Evolutionary conservation across 2,797 vertebrate genomes (phyloP), one percentile per base, ranked within the genome.

Genomic region (Melanogrammus aeglefinus): DNA sequence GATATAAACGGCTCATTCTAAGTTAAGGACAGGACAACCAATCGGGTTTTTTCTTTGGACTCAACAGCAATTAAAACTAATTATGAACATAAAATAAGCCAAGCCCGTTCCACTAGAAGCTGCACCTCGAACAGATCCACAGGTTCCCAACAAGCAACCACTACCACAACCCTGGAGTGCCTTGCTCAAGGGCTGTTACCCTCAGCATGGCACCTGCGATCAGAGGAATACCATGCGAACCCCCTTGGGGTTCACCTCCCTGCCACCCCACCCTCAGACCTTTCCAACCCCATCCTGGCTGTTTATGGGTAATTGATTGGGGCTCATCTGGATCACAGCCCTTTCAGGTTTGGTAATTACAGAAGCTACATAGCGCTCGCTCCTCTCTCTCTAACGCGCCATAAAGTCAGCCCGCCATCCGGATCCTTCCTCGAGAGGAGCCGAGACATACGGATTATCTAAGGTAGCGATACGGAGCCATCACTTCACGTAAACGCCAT

Each of bases 271-370:
- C 14, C 33, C 76, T 44, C 81, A 21, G 14, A 51, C 72, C 72
- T 78, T 78, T n/a, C 39, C 78, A 82, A 79, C 75, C 36, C 69
- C 78, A 80, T 76, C 75, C 2, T 18, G 12, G 12, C 6, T 79
- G 27, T 85, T 85, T 77, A 85, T 81, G 66, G 78, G 77, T 76
- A 84, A 81, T 77, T 78, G 72, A 87, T 88, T 80, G 72, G 75
- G 10, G 29, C 72, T 57, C 85, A 79, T 27, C 57, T 72, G 21
- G 72, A 82, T 76, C 81, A 76, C 77, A 77, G 69, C 24, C 74
- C 63, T 27, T 82, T 82, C 78, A 70, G 41, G 77, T 83, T 80
- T 18, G 74, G 76, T 77, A 77, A 76, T 70, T 72, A 13, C 76
- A 66, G 41, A 73, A 24, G 75, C 41, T 41, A 77, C 63, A 75